These are phyloP conservation scores for Drosophila anceps DNA, from an alignment of 2,888 invertebrate genomes.

Conservation along the genomic window DNA sequence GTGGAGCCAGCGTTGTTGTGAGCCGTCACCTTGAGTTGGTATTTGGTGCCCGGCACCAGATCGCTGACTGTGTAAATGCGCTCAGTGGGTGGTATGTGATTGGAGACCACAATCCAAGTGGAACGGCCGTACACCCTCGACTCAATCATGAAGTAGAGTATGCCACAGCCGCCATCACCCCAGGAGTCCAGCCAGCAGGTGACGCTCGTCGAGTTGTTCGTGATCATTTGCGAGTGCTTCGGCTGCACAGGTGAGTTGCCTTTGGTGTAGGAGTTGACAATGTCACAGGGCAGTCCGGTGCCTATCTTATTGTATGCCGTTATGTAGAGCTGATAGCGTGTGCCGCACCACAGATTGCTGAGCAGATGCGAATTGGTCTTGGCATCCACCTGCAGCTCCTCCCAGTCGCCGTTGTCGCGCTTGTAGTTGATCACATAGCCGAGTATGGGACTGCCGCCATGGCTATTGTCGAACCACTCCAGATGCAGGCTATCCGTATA, in stretches of 20 bases:
- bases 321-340: conserved; percentile 94
- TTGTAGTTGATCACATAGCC: conserved; percentile 96
- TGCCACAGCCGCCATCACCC: conserved; percentile 95
- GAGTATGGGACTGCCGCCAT: conserved; percentile 92
- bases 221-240: conserved; percentile 92
- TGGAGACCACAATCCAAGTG: conserved; percentile 92
- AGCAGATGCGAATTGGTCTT: conserved; percentile 92
- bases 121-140: conserved; percentile 88
- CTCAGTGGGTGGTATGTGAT: conserved; percentile 92
- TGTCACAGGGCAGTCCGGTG: conserved; percentile 94
- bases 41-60: conserved; percentile 91
- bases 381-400: conserved; percentile 94
- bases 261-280: conserved; percentile 93
- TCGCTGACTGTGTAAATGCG: conserved; percentile 93
- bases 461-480: conserved; percentile 92
- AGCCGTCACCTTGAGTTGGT: conserved; percentile 90
- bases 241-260: conserved; percentile 93
- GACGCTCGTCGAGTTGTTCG: conserved; percentile 94
- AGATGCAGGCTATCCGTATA: conserved; percentile 93
- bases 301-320: conserved; percentile 96
- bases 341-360: conserved; percentile 94
- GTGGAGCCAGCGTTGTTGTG: conserved; percentile 95
- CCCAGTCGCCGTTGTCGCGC: conserved; percentile 96
- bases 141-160: conserved; percentile 93
- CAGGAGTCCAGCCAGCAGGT: conserved; percentile 94